Conservation (phyloP, 1,140 invertebrate species). For the Eriocheir sinensis region DNA sequence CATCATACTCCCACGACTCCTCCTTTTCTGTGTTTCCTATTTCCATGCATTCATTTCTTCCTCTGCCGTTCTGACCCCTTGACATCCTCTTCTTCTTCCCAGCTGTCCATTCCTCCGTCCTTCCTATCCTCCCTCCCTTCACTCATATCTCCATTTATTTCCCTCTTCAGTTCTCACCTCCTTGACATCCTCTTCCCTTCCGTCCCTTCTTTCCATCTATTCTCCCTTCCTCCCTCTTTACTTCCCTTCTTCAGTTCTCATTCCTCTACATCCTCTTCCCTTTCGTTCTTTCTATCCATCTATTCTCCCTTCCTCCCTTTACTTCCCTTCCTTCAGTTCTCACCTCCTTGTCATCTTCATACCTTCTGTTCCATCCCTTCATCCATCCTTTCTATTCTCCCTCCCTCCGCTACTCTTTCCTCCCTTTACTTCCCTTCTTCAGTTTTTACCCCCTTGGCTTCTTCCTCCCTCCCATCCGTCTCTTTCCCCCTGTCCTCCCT, state of each 20-base stretch:
- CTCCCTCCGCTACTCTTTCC: too few species aligned
- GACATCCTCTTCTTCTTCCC: too few species aligned
- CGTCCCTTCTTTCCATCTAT: background rate
- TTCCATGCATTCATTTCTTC: background rate
- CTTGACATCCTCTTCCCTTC: background rate
- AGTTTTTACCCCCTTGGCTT: too few species aligned
- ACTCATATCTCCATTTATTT: too few species aligned
- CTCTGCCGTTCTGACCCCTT: background rate
- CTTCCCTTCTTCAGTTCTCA: too few species aligned
- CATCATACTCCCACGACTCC: background rate
- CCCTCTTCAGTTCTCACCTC: background rate
- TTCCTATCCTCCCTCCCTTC: background rate
- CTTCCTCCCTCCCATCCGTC: too few species aligned
- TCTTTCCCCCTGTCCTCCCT: too few species aligned
- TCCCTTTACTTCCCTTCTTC: too few species aligned
- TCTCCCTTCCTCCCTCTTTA: background rate
- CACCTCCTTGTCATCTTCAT: background rate
- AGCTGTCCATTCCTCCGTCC: background rate
- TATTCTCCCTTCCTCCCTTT: too few species aligned
- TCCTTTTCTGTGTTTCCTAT: background rate
- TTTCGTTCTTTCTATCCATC: too few species aligned
- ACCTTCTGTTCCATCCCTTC: background rate
- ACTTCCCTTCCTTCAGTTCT: background rate
- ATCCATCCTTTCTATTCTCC: too few species aligned
- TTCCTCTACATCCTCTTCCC: too few species aligned